Conservation (phyloP, 2,888 invertebrate genomes). For the Chouioia cunea region DNA sequence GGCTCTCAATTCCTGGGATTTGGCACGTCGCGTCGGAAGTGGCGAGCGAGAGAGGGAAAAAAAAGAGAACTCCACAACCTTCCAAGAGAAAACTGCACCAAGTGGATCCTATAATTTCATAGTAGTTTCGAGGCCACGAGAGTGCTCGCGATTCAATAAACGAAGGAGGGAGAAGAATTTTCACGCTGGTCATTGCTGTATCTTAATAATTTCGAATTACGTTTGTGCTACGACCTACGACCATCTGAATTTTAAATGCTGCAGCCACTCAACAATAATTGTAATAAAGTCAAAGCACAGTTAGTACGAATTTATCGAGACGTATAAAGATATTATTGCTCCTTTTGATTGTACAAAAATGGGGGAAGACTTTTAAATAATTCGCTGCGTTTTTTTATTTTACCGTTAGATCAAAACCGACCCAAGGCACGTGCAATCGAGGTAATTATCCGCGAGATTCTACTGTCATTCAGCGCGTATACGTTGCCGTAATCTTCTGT, state of each 20-base stretch:
- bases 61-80: background rate
- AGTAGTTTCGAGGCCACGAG: background rate
- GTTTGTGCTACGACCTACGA: constrained; percentile 30
- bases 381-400: constrained; percentile 14
- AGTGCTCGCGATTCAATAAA: background rate
- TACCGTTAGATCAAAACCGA: constrained; percentile 23
- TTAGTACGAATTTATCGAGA: constrained; percentile 18
- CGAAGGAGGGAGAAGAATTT: background rate
- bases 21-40: background rate
- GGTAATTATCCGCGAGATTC: constrained; percentile 31
- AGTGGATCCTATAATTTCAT: constrained; percentile 30
- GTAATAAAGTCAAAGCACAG: constrained; percentile 20
- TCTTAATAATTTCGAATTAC: constrained; percentile 39
- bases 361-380: no score
- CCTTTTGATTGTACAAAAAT: no score
- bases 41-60: constrained; percentile 11
- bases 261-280: background rate
- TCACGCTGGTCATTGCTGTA: constrained; percentile 19
- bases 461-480: constrained; percentile 29
- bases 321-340: no score
- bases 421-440: constrained; percentile 39
- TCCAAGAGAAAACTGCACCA: no score
- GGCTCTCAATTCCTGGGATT: constrained; percentile 34
- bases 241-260: constrained; percentile 43
- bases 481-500: constrained; percentile 51